Conservation (phyloP, 2,797 vertebrate species). For the Melopsittacus undulatus region DNA sequence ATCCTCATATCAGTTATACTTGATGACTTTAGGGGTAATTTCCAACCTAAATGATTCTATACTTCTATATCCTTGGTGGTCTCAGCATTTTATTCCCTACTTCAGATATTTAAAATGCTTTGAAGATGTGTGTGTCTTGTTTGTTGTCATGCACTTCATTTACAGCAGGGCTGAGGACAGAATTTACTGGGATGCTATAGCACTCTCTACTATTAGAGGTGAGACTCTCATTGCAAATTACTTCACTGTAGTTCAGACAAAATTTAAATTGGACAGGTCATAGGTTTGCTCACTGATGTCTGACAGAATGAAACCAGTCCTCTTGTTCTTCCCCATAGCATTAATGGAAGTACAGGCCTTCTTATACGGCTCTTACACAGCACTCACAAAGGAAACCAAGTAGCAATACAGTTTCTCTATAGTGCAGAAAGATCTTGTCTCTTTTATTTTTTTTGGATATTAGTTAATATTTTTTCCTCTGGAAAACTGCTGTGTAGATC, state of each 20-base stretch:
- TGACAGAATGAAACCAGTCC: neutral
- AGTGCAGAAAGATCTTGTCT: neutral
- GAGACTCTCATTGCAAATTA: neutral
- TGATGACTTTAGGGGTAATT: neutral
- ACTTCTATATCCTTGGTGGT: neutral
- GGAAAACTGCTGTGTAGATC: neutral
- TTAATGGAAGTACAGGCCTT: neutral
- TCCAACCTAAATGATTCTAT: neutral
- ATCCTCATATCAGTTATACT: neutral
- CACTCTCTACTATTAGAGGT: neutral
- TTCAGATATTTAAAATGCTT: neutral
- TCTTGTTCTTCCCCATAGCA: neutral
- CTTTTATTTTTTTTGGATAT: neutral
- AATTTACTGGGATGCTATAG: neutral
- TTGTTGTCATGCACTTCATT: neutral
- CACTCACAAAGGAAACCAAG: neutral
- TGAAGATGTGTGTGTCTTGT: neutral
- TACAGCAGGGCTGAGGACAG: neutral
- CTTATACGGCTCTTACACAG: neutral
- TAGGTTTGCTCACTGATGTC: neutral
- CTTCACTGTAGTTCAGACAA: neutral
- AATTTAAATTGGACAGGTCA: neutral
- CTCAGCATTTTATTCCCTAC: neutral
- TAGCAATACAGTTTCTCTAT: neutral
- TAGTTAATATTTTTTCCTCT: conserved; percentile 18